Evolutionary conservation across 2,888 invertebrate species (phyloP), one percentile per base, ranked within the genome.

Genomic region (Itoplectis maculator): DNA sequence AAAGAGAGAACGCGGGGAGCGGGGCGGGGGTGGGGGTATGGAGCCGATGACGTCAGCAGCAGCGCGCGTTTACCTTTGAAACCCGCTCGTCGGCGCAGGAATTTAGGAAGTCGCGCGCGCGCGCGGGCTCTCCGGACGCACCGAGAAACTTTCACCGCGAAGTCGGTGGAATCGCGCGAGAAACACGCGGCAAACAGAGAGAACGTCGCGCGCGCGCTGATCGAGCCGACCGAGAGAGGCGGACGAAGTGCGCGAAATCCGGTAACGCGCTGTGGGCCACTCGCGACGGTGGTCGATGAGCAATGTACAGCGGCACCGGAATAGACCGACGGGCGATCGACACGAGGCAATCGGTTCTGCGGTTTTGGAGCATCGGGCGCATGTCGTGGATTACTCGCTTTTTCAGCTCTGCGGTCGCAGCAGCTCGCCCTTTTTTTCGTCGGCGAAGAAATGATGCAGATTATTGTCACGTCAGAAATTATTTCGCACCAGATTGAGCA

Each of bases 281-380:
- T n/a, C n/a, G 29, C 59, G 66, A 13, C 49, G 49, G 15, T 20
- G 49, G 54, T 4, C 59, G 59, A 59, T 59, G 59, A 59, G 59
- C 56, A 29, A 56, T 29, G 29, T 23, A 56, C n/a, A 29, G 29
- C 29, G 29, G 8, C 29, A 6, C 54, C 49, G 51, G 47, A 20
- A 29, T 42, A 59, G 45, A 20, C 20, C 5, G 61, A 40, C 20
- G 11, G 63, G 54, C n/a, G 29, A 56, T 69, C 79, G 78, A 74
- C 74, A 61, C 65, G 73, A 81, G 78, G 65, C 76, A 83, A 87
- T 82, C 81, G 85, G 73, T 54, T 79, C 79, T 84, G 87, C 68
- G 87, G 86, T 85, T n/a, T 59, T 59, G n/a, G 15, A 2, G 13
- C 35, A 35, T 59, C 68, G 63, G 18, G 56, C 23, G 2, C n/a